Evolutionary conservation across 2,797 vertebrate species (phyloP), one percentile per base, ranked within the genome.

Genomic region (Alouatta caraya): DNA sequence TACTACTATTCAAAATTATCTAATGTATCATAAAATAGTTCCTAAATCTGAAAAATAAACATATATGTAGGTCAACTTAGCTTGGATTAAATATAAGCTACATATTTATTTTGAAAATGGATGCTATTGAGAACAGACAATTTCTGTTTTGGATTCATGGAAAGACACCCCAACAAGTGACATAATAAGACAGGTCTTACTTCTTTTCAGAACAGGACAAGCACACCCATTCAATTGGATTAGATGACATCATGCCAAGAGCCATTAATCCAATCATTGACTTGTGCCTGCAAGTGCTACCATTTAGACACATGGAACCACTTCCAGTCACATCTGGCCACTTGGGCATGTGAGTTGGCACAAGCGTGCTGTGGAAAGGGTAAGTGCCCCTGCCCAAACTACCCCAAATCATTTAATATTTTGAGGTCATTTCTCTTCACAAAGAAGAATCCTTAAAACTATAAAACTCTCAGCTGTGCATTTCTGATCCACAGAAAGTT

Each of bases 281-380:
- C 84, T 96, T 79, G 82, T 70, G 46, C 61, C 82, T 79, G 78
- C 72, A 96, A 97, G 64, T 94, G 90, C 86, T 93, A 46, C 95
- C 83, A n/a, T 96, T 90, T 75, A 97, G 91, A 95, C 72, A 93
- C 85, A 93, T 92, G 95, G 50, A 91, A 94, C 33, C 91, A 96
- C 93, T 98, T 97, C 39, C 96, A 84, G 67, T 59, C 70, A 96
- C 95, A 97, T 97, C 96, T 98, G 95, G 97, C 93, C 95, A 95
- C 96, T 97, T 97, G 93, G 97, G 81, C 78, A 37, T 57, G 6
- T 70, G 73, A 81, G 83, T 52, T 97, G 95, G 88, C 86, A 81
- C 50, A 92, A 70, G 42, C 15, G 44, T 70, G 7, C 21, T 52
- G 15, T 39, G 26, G 59, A 88, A 96, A 96, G 28, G 88, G 93